A percentile compares a stretch with the other conserved stretches of the same genome.
These are phyloP conservation scores for Hydractinia symbiolongicarpus DNA, from an alignment of 30 jellyfish, hydroid and myxozoan species.

Conservation along the genomic window DNA sequence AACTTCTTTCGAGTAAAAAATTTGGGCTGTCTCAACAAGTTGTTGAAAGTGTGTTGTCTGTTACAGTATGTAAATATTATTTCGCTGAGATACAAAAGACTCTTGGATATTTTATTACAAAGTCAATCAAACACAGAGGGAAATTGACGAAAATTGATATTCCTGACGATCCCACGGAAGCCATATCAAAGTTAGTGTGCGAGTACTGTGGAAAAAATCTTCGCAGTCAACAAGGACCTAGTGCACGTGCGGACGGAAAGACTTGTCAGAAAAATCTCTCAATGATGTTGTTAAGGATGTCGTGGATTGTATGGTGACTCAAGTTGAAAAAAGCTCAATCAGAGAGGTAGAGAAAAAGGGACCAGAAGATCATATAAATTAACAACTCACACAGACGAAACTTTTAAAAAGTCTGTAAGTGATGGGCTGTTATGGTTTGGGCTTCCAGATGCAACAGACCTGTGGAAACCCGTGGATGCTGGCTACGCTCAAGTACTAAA, in stretches of 20 bases:
- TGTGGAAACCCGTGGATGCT: constrained; percentile 16
- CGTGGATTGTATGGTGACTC: constrained; percentile 26
- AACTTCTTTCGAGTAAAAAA: neutral
- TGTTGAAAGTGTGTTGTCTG: too few species aligned
- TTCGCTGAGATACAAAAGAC: neutral
- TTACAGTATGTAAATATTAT: too few species aligned
- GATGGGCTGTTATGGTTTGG: constrained; percentile 40
- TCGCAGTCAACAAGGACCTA: constrained; percentile 14
- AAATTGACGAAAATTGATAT: neutral
- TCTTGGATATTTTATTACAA: neutral
- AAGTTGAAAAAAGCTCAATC: constrained; percentile 17
- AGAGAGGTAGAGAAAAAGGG: constrained; percentile 23
- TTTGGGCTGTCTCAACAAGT: too few species aligned
- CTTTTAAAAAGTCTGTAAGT: constrained; percentile 43
- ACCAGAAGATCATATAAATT: constrained; percentile 34
- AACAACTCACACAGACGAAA: constrained; percentile 49
- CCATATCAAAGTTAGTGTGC: neutral
- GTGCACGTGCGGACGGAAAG: too few species aligned
- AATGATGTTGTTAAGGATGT: constrained; percentile 25
- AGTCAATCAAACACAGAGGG: constrained; percentile 2
- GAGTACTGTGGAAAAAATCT: constrained; percentile 19
- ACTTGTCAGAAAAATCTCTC: constrained; percentile 30
- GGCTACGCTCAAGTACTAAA: constrained; percentile 8
- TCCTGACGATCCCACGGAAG: constrained; percentile 26
- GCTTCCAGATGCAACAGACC: constrained; percentile 30